phyloP scores from a whole-genome alignment of 2,113 vertebrate species.

The Lontra canadensis region DNA sequence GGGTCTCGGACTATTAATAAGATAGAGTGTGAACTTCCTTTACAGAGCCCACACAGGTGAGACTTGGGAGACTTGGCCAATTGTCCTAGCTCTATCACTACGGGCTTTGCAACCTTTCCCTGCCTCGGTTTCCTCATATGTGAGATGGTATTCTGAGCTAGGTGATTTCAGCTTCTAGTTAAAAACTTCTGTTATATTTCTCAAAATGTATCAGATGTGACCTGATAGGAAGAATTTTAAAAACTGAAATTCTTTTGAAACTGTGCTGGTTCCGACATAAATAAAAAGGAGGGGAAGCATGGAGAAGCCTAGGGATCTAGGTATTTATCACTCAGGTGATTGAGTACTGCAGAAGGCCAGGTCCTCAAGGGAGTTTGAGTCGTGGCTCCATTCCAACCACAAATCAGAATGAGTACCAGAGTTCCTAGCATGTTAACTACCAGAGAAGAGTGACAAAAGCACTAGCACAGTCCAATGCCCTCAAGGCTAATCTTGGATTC shows the following conservation, averaged over 20 bases:
- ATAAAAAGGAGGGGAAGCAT: not conserved
- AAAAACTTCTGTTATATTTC: not conserved
- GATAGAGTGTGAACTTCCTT: not conserved
- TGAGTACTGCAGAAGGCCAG: not conserved
- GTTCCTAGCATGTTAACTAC: not conserved
- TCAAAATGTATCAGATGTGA: not conserved
- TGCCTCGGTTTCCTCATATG: not conserved
- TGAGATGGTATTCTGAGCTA: not conserved
- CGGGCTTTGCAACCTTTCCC: not conserved
- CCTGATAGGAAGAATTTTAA: not conserved
- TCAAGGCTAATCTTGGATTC: not conserved
- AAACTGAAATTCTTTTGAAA: not conserved
- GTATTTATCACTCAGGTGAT: no score
- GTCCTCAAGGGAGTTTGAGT: not conserved
- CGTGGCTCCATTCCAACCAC: not conserved
- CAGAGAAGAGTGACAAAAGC: not conserved
- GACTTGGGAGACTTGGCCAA: not conserved
- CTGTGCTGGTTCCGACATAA: not conserved
- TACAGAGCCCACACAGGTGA: not conserved
- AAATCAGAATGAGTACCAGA: not conserved
- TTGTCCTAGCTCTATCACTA: not conserved
- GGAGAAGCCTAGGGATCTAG: not conserved
- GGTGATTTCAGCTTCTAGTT: not conserved
- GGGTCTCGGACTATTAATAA: not conserved
- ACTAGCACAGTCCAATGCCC: not conserved